A percentile compares a stretch with the other conserved stretches of the same genome.
Conservation (phyloP, 2,797 vertebrate species). For the Manis crassicaudata region DNA sequence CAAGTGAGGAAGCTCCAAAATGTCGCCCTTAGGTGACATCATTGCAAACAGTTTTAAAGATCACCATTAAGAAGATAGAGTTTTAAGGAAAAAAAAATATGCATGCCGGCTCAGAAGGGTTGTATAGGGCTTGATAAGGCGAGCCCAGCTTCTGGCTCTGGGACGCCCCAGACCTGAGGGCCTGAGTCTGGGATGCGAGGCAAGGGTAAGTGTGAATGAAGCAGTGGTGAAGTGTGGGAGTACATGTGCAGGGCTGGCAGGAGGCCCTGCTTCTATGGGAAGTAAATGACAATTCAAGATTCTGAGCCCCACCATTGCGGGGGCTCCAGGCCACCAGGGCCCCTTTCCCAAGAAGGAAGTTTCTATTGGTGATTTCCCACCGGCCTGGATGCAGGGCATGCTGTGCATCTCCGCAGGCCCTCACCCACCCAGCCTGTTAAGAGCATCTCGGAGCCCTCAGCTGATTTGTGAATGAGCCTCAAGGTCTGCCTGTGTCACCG, state of each 20-base stretch:
- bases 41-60: neutral
- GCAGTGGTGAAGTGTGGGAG: accelerated
- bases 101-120: accelerated
- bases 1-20: too few relatives aligned
- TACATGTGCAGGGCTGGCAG: accelerated
- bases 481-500: neutral
- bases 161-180: accelerated
- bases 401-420: neutral
- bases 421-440: neutral
- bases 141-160: accelerated
- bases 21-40: too few relatives aligned
- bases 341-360: neutral
- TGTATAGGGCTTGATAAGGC: accelerated
- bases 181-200: accelerated
- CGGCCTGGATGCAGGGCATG: accelerated
- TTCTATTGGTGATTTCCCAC: neutral
- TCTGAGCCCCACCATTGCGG: accelerated
- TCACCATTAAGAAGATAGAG: neutral
- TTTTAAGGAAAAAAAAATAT: neutral
- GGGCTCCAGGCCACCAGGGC: neutral
- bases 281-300: neutral
- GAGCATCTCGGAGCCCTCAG: accelerated
- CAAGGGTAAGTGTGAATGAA: accelerated
- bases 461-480: neutral
- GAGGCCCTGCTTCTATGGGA: neutral